Evolutionary conservation across 2,113 vertebrate genomes (phyloP), one percentile per base, ranked within the genome.

Genomic region (Laticauda laticaudata): DNA sequence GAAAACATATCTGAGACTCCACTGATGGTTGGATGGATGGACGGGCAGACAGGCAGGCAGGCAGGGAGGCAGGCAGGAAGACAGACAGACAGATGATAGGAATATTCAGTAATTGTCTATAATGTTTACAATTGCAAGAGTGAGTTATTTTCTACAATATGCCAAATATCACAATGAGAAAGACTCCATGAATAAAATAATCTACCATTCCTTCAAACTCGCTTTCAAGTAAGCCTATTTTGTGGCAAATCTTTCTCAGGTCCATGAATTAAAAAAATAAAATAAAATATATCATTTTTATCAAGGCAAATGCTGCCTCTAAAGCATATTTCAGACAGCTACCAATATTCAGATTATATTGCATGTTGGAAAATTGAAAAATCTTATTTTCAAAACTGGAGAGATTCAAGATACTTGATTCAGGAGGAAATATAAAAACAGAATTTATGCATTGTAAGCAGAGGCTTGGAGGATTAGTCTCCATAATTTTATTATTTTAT

Each of bases 321-420:
- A 69, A n/a, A 69, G 29, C 29, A 15, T 69, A 45, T 9, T 29
- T 91, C 92, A 94, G 2, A 12, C 48, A 91, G 94, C 93, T 96
- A 96, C n/a, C 56, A 91, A 90, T 95, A 69, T 94, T 95, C 92
- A 94, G 95, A 94, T 64, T 95, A 90, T 43, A 9, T 21, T 54
- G 54, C 20, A 23, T 15, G 26, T 95, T 93, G 81, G 85, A 93
- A 55, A 24, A 86, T 69, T 34, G 64, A 14, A 87, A 87, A 53
- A 53, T 87, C 24, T 87, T 87, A 53, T 69, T n/a, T 69, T 69
- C n/a, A 69, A 34, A 75, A 75, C n/a, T 75, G n/a, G 12, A 69
- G 64, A 69, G n/a, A 75, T 88, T 91, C 90, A 39, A 39, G 34
- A 39, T 93, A 64, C 93, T 96, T 96, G 93, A 95, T 94, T 96